A percentile compares a stretch with the other conserved stretches of the same genome.
Conservation (phyloP, 2,888 invertebrate species). For the Phyllotreta striolata region DNA sequence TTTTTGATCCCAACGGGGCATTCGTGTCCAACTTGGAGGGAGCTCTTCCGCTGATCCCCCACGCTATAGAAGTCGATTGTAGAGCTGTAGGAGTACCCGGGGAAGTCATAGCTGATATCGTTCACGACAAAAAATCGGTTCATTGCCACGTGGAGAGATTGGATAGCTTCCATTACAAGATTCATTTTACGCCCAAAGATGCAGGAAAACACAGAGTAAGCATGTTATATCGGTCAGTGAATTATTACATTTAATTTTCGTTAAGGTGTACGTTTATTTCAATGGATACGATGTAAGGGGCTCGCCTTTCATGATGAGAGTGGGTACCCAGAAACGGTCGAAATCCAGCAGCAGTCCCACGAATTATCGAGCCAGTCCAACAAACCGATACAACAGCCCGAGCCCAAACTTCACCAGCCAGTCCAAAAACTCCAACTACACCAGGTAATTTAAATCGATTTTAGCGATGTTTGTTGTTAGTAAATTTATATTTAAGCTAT, state of each 20-base stretch:
- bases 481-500: conserved; percentile 42
- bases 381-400: conserved; percentile 52
- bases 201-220: conserved; percentile 78
- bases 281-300: conserved; percentile 88
- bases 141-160: conserved; percentile 84
- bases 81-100: conserved; percentile 84
- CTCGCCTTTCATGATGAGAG: conserved; percentile 87
- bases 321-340: conserved; percentile 75
- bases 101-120: conserved; percentile 88
- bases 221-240: background rate
- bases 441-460: conserved; percentile 29
- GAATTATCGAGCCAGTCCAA: conserved; percentile 57
- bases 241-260: conserved; percentile 37
- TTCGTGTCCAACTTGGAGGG: conserved; percentile 82
- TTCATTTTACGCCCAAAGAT: conserved; percentile 81
- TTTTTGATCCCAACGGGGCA: conserved; percentile 92
- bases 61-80: conserved; percentile 79
- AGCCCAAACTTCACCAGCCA: conserved; percentile 50
- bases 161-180: conserved; percentile 72
- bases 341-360: conserved; percentile 64
- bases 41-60: conserved; percentile 84
- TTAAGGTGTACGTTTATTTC: conserved; percentile 87
- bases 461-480: background rate
- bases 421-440: conserved; percentile 43
- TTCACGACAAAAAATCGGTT: conserved; percentile 85